Percentiles rank a stretch among this genome's conserved stretches.
phyloP scores from a whole-genome alignment of 1,140 invertebrate genomes.

The Lasioglossum albipes region DNA sequence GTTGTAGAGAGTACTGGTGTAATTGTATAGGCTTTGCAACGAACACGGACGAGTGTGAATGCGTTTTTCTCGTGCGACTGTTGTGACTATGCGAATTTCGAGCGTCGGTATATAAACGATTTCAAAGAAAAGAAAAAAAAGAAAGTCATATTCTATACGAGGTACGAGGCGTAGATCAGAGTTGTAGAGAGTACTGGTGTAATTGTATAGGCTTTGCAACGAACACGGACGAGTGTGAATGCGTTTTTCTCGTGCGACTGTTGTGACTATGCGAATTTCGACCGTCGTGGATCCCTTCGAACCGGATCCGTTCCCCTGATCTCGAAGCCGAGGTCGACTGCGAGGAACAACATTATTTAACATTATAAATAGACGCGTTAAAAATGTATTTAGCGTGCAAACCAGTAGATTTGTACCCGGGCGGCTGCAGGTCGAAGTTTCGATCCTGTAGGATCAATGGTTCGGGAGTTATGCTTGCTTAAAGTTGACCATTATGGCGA shows the following conservation, averaged over 20 bases:
- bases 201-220: slow-evolving; percentile 62
- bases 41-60: slow-evolving; percentile 11
- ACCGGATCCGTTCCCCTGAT: background rate
- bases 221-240: slow-evolving; percentile 11
- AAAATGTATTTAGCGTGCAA: too few species aligned
- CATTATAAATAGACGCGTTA: too few species aligned
- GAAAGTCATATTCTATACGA: slow-evolving; percentile 72
- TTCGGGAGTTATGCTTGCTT: too few species aligned
- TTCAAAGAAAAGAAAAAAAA: slow-evolving; percentile 62
- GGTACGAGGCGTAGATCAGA: slow-evolving; percentile 49
- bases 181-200: slow-evolving; percentile 37
- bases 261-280: slow-evolving; percentile 29
- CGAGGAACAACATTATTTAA: background rate
- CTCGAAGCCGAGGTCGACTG: slow-evolving; percentile 5
- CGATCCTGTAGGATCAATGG: too few species aligned
- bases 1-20: slow-evolving; percentile 37
- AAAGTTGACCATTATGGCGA: too few species aligned
- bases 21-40: slow-evolving; percentile 62
- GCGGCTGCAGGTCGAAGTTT: too few species aligned
- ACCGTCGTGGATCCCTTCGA: background rate
- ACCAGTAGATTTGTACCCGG: too few species aligned
- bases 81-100: slow-evolving; percentile 31
- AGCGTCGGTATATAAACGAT: slow-evolving; percentile 55
- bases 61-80: background rate
- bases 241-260: background rate